Evolutionary conservation across 1,140 invertebrate genomes (phyloP), one percentile per base, ranked within the genome.

Genomic region (Varroa destructor): DNA sequence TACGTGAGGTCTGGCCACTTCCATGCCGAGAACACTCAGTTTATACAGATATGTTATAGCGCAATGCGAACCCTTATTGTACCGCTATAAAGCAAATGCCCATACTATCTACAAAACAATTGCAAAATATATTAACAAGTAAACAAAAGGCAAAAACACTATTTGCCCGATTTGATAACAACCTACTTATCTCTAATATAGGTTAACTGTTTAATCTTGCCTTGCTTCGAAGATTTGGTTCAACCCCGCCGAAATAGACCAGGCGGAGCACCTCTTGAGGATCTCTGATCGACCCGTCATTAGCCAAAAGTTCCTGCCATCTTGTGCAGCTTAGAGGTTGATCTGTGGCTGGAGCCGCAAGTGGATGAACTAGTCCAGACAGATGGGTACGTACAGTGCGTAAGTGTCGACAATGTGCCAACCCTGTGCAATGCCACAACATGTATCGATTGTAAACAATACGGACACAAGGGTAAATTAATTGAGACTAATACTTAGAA

Each of bases 301-400:
- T 73, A 4, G 72, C 56, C 51, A 78, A 72, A 73, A 89, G 80
- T 37, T 82, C 78, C 6, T 81, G 74, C 88, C 89, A 91, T 73
- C 83, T 81, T 72, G 86, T 84, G 74, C 84, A 80, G 2, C 88
- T 89, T 2, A 91, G 79, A 37, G 88, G 88, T 56, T 79, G 76
- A n/a, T 77, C 72, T 6, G 76, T 75, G 12, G 75, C 64, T 14
- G 74, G 75, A 6, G 80, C 73, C n/a, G 79, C 78, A 1, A 71
- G 74, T 42, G 75, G 71, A 78, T 88, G 84, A 0, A 96, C 90
- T 8, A 95, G 81, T n/a, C 89, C 90, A 54, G 89, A 88, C 43
- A 97, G 83, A 81, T 96, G 93, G 0, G 88, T 93, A 55, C 92
- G 81, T 0, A 97, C 90, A 0, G 91, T 96, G 72, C 88, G 88